These are phyloP conservation scores for Hypolimnas misippus DNA, from an alignment of 2,888 invertebrate genomes.

Conservation along the genomic window DNA sequence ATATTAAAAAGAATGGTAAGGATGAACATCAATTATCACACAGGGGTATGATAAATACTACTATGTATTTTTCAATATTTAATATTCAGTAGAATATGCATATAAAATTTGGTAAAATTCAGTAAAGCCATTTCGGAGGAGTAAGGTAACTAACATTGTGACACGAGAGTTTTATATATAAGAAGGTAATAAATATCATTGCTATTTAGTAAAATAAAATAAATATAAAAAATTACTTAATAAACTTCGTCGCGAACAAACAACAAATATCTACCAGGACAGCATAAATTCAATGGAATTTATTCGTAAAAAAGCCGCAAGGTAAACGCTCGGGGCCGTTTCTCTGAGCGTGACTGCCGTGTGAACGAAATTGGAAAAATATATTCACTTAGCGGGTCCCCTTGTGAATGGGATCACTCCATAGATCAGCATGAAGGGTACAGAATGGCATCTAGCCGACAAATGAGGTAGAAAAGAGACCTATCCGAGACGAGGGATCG, in stretches of 20 bases:
- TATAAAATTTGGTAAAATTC: too few species aligned
- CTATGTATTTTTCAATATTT: too few species aligned
- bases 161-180: too few species aligned
- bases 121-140: too few species aligned
- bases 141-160: too few species aligned
- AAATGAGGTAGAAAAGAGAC: constrained; percentile 60
- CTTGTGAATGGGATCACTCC: constrained; percentile 51
- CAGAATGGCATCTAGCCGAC: constrained; percentile 55
- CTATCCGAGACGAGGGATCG: constrained; percentile 13
- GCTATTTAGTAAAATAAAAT: too few species aligned
- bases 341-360: constrained; percentile 43
- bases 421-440: constrained; percentile 61
- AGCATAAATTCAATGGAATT: constrained; percentile 28
- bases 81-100: too few species aligned
- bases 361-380: constrained; percentile 53
- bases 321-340: constrained; percentile 45
- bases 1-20: too few species aligned
- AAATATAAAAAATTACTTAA: constrained; percentile 4
- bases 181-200: too few species aligned
- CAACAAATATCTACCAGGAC: constrained; percentile 21
- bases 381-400: constrained; percentile 61
- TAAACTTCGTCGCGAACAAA: not conserved
- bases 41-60: too few species aligned
- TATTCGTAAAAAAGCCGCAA: constrained; percentile 35
- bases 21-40: too few species aligned